phyloP scores from a whole-genome alignment of 2,888 invertebrate genomes.

The Napeogenes inachia region DNA sequence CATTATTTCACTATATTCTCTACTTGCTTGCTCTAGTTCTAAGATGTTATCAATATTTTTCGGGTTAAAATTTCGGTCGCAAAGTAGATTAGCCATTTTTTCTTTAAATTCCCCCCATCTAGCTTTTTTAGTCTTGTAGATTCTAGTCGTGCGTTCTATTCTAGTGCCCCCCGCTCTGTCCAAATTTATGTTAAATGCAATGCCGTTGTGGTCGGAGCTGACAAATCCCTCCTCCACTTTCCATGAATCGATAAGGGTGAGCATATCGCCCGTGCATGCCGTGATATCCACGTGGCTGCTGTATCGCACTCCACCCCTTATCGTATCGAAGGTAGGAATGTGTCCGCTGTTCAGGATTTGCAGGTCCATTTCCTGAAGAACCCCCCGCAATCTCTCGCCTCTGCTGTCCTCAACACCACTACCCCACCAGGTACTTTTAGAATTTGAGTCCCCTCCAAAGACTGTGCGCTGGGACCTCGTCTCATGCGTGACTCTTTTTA shows the following conservation, averaged over 20 bases:
- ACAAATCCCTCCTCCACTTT: too few relatives aligned
- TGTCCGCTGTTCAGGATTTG: neutral
- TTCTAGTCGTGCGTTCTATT: neutral
- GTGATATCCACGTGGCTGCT: slow-evolving; percentile 11
- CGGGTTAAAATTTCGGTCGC: neutral
- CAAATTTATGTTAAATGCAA: too few relatives aligned
- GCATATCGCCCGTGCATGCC: neutral
- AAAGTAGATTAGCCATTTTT: too few relatives aligned
- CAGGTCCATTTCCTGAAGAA: slow-evolving; percentile 3
- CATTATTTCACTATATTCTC: slow-evolving; percentile 9
- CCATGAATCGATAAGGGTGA: neutral
- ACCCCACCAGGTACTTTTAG: slow-evolving; percentile 29
- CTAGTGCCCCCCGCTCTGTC: too few relatives aligned
- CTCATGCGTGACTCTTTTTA: too few relatives aligned
- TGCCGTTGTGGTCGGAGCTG: too few relatives aligned
- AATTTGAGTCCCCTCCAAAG: slow-evolving; percentile 26
- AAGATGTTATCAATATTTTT: neutral
- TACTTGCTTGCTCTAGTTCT: slow-evolving; percentile 4
- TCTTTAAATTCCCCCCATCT: neutral
- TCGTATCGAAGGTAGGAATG: slow-evolving; percentile 8
- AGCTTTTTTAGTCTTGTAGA: too few relatives aligned
- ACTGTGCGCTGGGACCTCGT: too few relatives aligned
- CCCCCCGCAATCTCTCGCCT: slow-evolving; percentile 15
- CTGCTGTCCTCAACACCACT: slow-evolving; percentile 19
- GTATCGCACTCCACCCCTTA: neutral